A percentile compares a stretch with the other conserved stretches of the same genome.
Evolutionary conservation across 2,113 vertebrate genomes (phyloP).

Genomic region (Pseudopodoces humilis): DNA sequence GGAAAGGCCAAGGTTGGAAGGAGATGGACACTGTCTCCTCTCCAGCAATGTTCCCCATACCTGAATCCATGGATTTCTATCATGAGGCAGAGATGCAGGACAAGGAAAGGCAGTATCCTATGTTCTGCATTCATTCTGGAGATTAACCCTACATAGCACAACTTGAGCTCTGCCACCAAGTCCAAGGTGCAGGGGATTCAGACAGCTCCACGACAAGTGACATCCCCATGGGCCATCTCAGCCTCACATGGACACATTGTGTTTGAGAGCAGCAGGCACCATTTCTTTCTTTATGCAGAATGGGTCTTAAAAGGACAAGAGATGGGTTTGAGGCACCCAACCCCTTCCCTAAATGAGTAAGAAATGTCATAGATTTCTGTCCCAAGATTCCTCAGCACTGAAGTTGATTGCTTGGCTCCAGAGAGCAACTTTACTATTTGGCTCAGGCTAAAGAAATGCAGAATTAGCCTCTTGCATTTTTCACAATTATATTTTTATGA

Average conservation of each 20-base stretch:
- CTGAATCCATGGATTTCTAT: not conserved
- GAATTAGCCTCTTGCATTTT: conserved; percentile 5
- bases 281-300: not conserved
- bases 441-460: not conserved
- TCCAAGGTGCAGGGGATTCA: not conserved
- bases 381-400: not conserved
- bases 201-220: not conserved
- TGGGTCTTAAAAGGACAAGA: not conserved
- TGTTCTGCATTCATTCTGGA: not conserved
- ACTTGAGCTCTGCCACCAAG: not conserved
- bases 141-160: not conserved
- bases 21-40: not conserved
- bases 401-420: not conserved
- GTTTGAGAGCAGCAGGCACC: not conserved
- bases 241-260: not conserved
- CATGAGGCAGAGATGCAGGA: not conserved
- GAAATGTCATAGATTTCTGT: not conserved
- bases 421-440: not conserved
- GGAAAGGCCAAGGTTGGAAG: not conserved
- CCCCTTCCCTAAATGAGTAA: not conserved
- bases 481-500: not conserved
- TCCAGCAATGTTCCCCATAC: not conserved
- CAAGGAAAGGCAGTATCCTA: not conserved
- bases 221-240: not conserved
- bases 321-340: not conserved